Conservation (phyloP, 92 coral and sea anemone genomes). For the Chrysogorgia sp. region DNA sequence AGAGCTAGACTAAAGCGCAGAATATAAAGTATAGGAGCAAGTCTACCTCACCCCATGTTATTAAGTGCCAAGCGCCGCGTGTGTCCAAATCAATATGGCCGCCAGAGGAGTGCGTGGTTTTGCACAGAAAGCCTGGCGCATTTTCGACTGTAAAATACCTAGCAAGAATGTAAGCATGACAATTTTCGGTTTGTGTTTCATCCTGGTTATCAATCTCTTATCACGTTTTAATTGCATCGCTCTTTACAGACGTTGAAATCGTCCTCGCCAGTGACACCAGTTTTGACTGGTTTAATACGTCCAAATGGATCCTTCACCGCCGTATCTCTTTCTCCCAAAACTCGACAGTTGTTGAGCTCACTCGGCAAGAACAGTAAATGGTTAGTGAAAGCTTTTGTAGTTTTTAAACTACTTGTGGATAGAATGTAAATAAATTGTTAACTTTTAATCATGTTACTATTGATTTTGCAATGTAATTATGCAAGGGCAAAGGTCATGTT, state of each 20-base stretch:
- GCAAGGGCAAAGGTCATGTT: too few species aligned
- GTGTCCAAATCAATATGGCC: constrained; percentile 4
- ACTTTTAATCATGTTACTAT: too few species aligned
- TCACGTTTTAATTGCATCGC: background rate
- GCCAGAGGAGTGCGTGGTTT: constrained; percentile 30
- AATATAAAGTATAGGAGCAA: too few species aligned
- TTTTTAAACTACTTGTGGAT: background rate
- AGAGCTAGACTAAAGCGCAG: too few species aligned
- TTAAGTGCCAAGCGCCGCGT: background rate
- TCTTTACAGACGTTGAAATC: constrained; percentile 5
- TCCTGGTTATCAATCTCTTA: background rate
- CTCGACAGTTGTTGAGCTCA: constrained; percentile 21
- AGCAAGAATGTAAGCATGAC: constrained; percentile 2
- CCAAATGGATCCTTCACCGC: background rate
- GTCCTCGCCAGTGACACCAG: background rate
- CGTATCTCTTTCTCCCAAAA: constrained; percentile 17
- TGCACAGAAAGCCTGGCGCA: constrained; percentile 3
- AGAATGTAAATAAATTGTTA: too few species aligned
- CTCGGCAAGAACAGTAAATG: constrained; percentile 20
- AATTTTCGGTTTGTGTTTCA: background rate
- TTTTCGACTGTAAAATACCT: constrained; percentile 21
- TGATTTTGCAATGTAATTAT: too few species aligned
- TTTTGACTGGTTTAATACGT: background rate
- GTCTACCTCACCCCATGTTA: too few species aligned
- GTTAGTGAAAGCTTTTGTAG: constrained; percentile 1